Evolutionary conservation across 2,113 vertebrate genomes (phyloP), one percentile per base, ranked within the genome.

Genomic region (Serinus canaria): DNA sequence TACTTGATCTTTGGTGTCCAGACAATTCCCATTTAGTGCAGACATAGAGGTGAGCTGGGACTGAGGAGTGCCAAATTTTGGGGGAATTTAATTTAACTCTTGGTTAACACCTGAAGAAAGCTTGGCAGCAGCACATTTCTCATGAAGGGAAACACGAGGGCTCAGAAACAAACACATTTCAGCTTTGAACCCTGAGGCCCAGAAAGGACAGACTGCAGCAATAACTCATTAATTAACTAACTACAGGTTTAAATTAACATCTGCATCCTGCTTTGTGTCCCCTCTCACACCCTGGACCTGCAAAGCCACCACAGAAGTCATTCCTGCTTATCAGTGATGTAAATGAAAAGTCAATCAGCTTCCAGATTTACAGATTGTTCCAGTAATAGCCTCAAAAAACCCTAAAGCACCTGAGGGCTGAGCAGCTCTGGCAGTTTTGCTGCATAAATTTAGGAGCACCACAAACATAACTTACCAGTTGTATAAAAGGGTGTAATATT

Each of bases 271-370:
- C 46, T 69, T 41, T 23, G 37, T 53, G 72, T 33, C 39, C 33
- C 18, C 18, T 69, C n/a, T 76, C n/a, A 33, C 53, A 31, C 0
- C 20, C 22, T 0, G 0, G 24, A 50, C 23, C 72, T 77, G 75
- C 84, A 78, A 63, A 74, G 59, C 64, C 53, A 30, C 44, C 52
- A 39, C 0, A 0, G 74, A 39, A 82, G 46, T 3, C 25, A 58
- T 28, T 86, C 41, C 90, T 39, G 24, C 4, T 41, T 84, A 82
- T 52, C 62, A 35, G 79, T 3, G 37, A 89, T 13, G n/a, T 2
- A 44, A 68, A 60, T 25, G 24, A 68, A n/a, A 66, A 79, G 55
- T 58, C 49, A 41, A 23, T 30, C 64, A 46, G 37, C 31, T 80
- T 28, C 63, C 43, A 15, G 50, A 75, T 67, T 88, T 66, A 84